Evolutionary conservation across 92 coral and sea anemone genomes (phyloP).

Genomic region (Phymanthus crucifer): DNA sequence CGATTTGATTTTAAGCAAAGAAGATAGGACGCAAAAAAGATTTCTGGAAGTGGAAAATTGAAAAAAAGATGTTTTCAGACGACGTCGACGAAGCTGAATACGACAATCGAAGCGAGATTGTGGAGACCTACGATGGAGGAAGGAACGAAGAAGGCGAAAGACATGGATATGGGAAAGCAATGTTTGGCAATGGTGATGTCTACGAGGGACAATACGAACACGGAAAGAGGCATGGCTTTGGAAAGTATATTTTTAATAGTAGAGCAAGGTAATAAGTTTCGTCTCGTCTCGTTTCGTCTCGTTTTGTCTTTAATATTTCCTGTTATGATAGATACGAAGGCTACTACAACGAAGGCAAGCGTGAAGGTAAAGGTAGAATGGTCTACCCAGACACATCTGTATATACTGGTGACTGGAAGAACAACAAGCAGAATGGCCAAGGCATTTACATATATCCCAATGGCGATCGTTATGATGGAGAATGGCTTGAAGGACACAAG

Average conservation of each 20-base stretch:
- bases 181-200: slow-evolving; percentile 65
- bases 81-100: not conserved
- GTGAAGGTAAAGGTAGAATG: slow-evolving; percentile 75
- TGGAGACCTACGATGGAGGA: slow-evolving; percentile 63
- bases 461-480: slow-evolving; percentile 85
- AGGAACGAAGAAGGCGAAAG: slow-evolving; percentile 68
- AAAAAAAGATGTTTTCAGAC: not conserved
- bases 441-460: slow-evolving; percentile 82
- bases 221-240: slow-evolving; percentile 77
- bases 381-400: slow-evolving; percentile 81
- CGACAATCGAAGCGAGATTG: not conserved
- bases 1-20: not conserved
- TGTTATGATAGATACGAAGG: slow-evolving; percentile 45
- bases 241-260: slow-evolving; percentile 43
- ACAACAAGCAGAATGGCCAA: slow-evolving; percentile 63
- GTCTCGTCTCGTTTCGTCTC: not conserved
- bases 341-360: no score
- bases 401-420: slow-evolving; percentile 81
- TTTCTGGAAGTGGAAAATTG: not conserved
- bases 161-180: slow-evolving; percentile 79
- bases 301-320: not conserved
- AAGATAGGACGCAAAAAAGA: no score
- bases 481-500: slow-evolving; percentile 71
- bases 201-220: slow-evolving; percentile 75
- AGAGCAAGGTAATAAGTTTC: not conserved